Percentiles rank a stretch among this genome's conserved stretches.
These are phyloP conservation scores for Drosophila busckii DNA, from an alignment of 1,140 invertebrate species.

Conservation along the genomic window DNA sequence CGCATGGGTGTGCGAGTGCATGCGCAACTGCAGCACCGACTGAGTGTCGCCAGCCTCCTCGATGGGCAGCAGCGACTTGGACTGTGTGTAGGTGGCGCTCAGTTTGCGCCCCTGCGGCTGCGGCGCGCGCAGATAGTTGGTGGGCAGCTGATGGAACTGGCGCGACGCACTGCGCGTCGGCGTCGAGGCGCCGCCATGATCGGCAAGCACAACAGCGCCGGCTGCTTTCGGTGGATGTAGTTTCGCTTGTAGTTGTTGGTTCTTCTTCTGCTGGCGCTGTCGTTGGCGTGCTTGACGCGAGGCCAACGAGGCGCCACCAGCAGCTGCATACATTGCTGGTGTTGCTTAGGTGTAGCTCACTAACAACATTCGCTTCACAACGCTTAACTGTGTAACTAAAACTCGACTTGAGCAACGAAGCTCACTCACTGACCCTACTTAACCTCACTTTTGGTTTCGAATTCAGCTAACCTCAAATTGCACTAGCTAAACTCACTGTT, in stretches of 20 bases:
- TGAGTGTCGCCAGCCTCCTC: slow-evolving; percentile 70
- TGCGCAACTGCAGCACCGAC: slow-evolving; percentile 72
- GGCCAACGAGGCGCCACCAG: slow-evolving; percentile 85
- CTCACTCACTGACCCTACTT: slow-evolving; percentile 2
- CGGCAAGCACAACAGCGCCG: slow-evolving; percentile 43
- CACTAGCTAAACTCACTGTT: slow-evolving; percentile 16
- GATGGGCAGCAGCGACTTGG: slow-evolving; percentile 77
- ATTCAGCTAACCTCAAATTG: not conserved
- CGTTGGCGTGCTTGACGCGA: slow-evolving; percentile 83
- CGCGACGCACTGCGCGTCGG: slow-evolving; percentile 79
- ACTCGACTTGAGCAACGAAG: slow-evolving; percentile 4
- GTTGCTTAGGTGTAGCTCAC: slow-evolving; percentile 23
- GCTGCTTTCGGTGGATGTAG: slow-evolving; percentile 79
- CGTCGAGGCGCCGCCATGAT: slow-evolving; percentile 66
- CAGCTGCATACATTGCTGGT: slow-evolving; percentile 85
- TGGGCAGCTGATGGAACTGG: slow-evolving; percentile 81
- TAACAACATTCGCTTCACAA: slow-evolving; percentile 18
- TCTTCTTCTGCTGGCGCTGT: slow-evolving; percentile 79
- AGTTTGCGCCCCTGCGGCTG: slow-evolving; percentile 70
- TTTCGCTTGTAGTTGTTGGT: slow-evolving; percentile 79
- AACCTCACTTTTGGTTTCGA: slow-evolving; percentile 10
- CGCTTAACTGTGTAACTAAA: slow-evolving; percentile 16
- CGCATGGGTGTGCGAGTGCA: slow-evolving; percentile 58
- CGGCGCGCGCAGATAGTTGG: slow-evolving; percentile 76
- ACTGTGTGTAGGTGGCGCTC: slow-evolving; percentile 77